phyloP scores from a whole-genome alignment of 2,113 vertebrate genomes.

The Genyomyrus donnyi region DNA sequence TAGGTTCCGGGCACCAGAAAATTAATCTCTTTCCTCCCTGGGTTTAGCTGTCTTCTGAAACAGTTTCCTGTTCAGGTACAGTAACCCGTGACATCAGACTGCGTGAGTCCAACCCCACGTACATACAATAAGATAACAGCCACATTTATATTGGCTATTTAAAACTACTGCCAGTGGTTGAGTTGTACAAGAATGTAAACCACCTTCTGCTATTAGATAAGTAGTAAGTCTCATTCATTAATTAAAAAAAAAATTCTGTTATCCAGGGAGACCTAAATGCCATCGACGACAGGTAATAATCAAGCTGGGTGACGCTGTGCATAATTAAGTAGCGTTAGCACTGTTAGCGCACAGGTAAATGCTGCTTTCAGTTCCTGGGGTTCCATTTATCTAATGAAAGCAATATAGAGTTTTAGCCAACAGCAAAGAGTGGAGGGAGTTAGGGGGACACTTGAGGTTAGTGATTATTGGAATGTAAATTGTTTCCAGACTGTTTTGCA shows the following conservation, averaged over 20 bases:
- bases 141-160: neutral
- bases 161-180: neutral
- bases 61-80: neutral
- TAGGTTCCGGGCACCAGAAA: neutral
- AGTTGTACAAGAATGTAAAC: neutral
- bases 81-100: neutral
- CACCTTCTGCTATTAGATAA: neutral
- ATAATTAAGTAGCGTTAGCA: neutral
- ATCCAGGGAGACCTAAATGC: neutral
- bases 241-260: neutral
- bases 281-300: neutral
- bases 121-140: neutral
- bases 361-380: neutral
- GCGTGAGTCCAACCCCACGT: neutral
- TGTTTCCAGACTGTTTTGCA: neutral
- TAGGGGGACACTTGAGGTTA: neutral
- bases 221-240: neutral
- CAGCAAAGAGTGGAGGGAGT: neutral
- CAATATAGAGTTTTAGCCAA: neutral
- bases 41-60: neutral
- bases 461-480: conserved; percentile 1
- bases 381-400: neutral
- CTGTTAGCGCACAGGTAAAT: neutral
- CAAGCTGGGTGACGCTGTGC: neutral
- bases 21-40: neutral